These are phyloP conservation scores for Origma solitaria DNA, from an alignment of 2,113 vertebrate species.

Conservation along the genomic window DNA sequence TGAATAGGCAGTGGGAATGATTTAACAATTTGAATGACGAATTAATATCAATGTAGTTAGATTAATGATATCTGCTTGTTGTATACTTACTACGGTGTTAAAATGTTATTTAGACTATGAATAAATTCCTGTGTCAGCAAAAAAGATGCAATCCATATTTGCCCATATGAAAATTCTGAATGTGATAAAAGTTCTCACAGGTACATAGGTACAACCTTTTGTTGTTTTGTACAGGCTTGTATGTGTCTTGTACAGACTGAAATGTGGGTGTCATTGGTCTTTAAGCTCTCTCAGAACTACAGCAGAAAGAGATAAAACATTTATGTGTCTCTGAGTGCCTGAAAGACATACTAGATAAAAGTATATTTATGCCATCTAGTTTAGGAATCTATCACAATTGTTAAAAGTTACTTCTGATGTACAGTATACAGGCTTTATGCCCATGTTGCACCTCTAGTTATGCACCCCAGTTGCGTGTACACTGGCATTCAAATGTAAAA, in stretches of 20 bases:
- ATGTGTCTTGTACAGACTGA: neutral
- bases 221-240: neutral
- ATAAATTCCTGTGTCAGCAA: neutral
- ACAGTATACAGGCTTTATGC: neutral
- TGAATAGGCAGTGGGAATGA: neutral
- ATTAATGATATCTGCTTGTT: neutral
- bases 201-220: neutral
- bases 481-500: neutral
- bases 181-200: neutral
- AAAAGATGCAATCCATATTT: neutral
- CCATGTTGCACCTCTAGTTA: neutral
- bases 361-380: neutral
- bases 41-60: neutral
- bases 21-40: neutral
- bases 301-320: neutral
- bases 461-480: accelerated
- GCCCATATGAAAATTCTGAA: neutral
- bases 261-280: neutral
- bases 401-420: neutral
- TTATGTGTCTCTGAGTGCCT: neutral
- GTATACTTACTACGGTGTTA: neutral
- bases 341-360: neutral
- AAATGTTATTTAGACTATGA: neutral
- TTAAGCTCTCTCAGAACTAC: neutral
- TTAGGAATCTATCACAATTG: neutral